These are phyloP conservation scores for Epinephelus fuscoguttatus DNA, from an alignment of 2,113 vertebrate species.

Conservation along the genomic window DNA sequence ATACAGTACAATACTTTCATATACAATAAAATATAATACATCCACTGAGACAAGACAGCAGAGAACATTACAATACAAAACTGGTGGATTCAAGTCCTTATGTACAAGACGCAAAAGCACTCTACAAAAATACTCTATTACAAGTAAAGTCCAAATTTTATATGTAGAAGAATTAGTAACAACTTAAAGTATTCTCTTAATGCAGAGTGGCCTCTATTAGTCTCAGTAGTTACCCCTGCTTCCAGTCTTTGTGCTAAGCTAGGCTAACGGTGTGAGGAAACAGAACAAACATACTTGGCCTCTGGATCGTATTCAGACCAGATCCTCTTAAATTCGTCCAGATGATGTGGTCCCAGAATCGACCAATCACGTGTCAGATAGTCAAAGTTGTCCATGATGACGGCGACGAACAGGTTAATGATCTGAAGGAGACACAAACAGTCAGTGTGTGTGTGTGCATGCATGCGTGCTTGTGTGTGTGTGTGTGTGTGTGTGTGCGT, in stretches of 20 bases:
- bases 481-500: background rate
- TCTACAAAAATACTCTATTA: background rate
- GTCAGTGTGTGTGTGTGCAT: background rate
- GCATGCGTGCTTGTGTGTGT: background rate
- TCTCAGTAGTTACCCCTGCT: background rate
- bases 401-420: constrained; percentile 95
- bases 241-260: background rate
- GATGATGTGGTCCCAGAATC: constrained; percentile 94
- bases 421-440: constrained; percentile 83
- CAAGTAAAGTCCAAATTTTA: background rate
- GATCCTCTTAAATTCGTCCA: constrained; percentile 96
- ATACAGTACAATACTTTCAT: background rate
- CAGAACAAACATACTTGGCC: constrained; percentile 85
- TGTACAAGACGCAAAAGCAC: too few relatives aligned
- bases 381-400: constrained; percentile 98
- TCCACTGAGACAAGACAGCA: too few relatives aligned
- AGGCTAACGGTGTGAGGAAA: too few relatives aligned
- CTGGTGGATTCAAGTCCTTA: too few relatives aligned
- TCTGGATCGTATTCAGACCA: constrained; percentile 97
- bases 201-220: too few relatives aligned
- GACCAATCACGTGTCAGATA: constrained; percentile 97
- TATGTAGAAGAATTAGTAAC: background rate
- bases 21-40: background rate
- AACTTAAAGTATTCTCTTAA: background rate
- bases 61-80: too few relatives aligned